Conservation (phyloP, 2,797 vertebrate genomes). For the Pteropus rufus region DNA sequence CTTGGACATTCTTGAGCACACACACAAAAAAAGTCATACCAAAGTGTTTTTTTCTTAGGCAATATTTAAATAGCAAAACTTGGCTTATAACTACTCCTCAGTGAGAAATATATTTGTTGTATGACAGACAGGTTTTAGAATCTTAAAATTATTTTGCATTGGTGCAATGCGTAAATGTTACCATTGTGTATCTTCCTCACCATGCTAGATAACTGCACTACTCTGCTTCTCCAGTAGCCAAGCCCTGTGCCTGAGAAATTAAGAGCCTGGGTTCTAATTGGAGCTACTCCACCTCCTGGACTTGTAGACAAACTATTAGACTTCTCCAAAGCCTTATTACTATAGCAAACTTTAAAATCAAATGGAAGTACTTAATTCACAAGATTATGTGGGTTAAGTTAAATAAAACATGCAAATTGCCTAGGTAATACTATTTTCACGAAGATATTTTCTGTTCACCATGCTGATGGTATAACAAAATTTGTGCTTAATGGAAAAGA, state of each 20-base stretch:
- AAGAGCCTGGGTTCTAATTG: not conserved
- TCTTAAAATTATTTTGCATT: slow-evolving; percentile 23
- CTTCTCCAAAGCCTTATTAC: not conserved
- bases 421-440: slow-evolving; percentile 37
- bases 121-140: slow-evolving; percentile 24
- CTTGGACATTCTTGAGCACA: not conserved
- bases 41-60: not conserved
- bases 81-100: not conserved
- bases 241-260: not conserved
- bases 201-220: not conserved
- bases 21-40: not conserved
- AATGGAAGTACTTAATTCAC: not conserved
- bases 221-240: not conserved
- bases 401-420: not conserved
- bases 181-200: not conserved
- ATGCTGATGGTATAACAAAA: not conserved
- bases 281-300: not conserved
- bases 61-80: slow-evolving; percentile 44
- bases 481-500: not conserved
- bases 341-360: not conserved
- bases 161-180: not conserved
- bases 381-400: not conserved
- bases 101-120: slow-evolving; percentile 30
- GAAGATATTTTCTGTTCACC: not conserved
- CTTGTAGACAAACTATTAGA: not conserved